These are phyloP conservation scores for Villa cingulata DNA, from an alignment of 2,888 invertebrate species.

Conservation along the genomic window DNA sequence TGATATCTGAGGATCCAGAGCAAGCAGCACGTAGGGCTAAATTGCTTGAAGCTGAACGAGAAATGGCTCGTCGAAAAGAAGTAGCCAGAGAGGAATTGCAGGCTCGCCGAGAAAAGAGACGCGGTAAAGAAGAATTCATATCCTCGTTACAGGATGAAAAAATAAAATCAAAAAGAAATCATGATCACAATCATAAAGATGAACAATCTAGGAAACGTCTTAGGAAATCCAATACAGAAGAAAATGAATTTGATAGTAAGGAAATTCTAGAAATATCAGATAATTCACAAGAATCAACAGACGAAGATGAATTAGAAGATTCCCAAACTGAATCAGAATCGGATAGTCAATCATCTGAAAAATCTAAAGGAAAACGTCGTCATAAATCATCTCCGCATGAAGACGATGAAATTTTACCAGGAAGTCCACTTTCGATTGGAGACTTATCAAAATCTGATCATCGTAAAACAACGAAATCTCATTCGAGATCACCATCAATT, in stretches of 20 bases:
- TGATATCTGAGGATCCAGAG: conserved; percentile 35
- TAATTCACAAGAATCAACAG: conserved; percentile 25
- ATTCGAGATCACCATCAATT: conserved; percentile 16
- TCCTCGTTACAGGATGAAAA: background rate
- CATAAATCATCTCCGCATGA: conserved; percentile 20
- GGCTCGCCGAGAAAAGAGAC: conserved; percentile 50
- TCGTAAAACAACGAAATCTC: conserved; percentile 1
- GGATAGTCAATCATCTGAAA: conserved; percentile 26
- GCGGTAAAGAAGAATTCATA: conserved; percentile 34
- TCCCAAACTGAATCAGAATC: conserved; percentile 42
- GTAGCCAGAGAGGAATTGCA: conserved; percentile 59
- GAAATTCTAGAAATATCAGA: conserved; percentile 27
- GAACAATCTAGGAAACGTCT: background rate
- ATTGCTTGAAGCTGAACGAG: conserved; percentile 56
- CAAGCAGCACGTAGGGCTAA: conserved; percentile 48
- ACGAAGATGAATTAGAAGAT: conserved; percentile 32
- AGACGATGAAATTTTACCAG: conserved; percentile 35
- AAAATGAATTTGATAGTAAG: conserved; percentile 21
- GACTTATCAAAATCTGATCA: conserved; percentile 35
- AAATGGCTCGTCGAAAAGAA: conserved; percentile 66
- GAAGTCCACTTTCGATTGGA: conserved; percentile 41
- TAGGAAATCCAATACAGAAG: conserved; percentile 15
- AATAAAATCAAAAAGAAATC: conserved; percentile 2
- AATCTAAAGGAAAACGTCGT: conserved; percentile 21
- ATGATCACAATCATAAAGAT: background rate